Evolutionary conservation across 2,113 vertebrate species (phyloP).

Genomic region (Xenopus borealis): DNA sequence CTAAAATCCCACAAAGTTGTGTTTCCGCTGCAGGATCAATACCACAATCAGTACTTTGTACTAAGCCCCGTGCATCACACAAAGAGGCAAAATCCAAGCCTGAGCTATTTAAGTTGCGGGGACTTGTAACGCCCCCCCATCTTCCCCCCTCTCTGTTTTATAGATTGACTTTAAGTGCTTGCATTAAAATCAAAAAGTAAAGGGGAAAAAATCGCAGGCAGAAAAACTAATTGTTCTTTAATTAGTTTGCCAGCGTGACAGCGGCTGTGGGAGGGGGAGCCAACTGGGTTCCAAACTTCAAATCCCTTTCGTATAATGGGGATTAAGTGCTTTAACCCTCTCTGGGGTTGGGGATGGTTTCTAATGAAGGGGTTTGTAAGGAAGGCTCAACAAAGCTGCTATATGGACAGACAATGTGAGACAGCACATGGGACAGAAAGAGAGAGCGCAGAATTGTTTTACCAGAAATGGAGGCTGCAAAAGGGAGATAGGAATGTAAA

Average conservation of each 20-base stretch:
- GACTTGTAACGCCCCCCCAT: slow-evolving; percentile 4
- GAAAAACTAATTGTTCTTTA: slow-evolving; percentile 47
- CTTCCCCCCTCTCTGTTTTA: slow-evolving; percentile 28
- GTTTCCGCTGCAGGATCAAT: slow-evolving; percentile 18
- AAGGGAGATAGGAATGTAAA: neutral
- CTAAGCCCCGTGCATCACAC: slow-evolving; percentile 1
- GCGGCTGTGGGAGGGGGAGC: slow-evolving; percentile 29
- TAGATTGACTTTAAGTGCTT: slow-evolving; percentile 45
- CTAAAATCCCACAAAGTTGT: slow-evolving; percentile 3
- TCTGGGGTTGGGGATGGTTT: neutral
- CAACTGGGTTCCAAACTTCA: slow-evolving; percentile 37
- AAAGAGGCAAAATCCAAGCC: slow-evolving; percentile 24
- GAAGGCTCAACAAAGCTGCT: neutral
- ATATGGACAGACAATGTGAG: neutral
- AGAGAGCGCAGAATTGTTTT: neutral
- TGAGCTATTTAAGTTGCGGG: slow-evolving; percentile 28
- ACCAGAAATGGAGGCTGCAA: neutral
- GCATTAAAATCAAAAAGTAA: slow-evolving; percentile 40
- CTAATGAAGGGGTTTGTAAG: neutral
- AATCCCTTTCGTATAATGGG: slow-evolving; percentile 32
- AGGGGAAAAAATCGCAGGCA: slow-evolving; percentile 29
- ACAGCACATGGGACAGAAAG: neutral
- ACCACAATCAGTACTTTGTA: slow-evolving; percentile 4
- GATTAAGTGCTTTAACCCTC: slow-evolving; percentile 41
- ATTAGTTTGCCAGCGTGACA: slow-evolving; percentile 45